These are phyloP conservation scores for Anorthoa munda DNA, from an alignment of 2,888 invertebrate species.

Conservation along the genomic window DNA sequence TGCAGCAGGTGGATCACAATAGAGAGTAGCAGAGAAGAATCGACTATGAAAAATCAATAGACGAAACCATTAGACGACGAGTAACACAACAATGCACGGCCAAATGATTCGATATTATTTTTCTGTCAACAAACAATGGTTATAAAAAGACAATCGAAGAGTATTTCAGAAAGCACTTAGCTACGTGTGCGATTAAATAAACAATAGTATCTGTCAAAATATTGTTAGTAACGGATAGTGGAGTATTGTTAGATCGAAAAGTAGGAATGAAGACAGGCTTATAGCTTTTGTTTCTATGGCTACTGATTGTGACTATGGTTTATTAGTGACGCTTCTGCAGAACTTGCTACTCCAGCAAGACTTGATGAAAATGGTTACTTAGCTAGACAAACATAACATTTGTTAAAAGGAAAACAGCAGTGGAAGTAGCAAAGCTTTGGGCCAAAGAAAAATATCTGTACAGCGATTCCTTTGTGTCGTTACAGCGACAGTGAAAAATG, in stretches of 20 bases:
- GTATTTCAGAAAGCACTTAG: slow-evolving; percentile 52
- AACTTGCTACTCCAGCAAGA: not conserved
- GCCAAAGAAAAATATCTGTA: too few relatives aligned
- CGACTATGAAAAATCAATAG: not conserved
- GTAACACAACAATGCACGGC: not conserved
- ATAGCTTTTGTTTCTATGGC: slow-evolving; percentile 13
- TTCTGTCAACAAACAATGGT: slow-evolving; percentile 31
- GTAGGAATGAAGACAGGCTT: slow-evolving; percentile 56
- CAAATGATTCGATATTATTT: not conserved
- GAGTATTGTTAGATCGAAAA: slow-evolving; percentile 43
- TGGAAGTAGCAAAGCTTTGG: too few relatives aligned
- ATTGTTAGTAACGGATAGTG: slow-evolving; percentile 54
- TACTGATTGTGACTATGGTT: not conserved
- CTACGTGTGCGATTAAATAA: slow-evolving; percentile 37
- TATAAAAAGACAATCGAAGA: slow-evolving; percentile 50
- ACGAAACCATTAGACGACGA: not conserved
- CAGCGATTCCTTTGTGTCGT: too few relatives aligned
- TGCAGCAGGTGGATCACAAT: not conserved
- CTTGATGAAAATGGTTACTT: not conserved
- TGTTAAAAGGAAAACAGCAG: not conserved
- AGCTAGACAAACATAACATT: not conserved
- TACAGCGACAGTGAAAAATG: not conserved
- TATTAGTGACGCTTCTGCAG: not conserved
- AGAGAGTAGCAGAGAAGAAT: not conserved
- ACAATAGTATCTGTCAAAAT: slow-evolving; percentile 59